These are phyloP conservation scores for Enhydra lutris DNA, from an alignment of 2,113 vertebrate genomes.

Conservation along the genomic window DNA sequence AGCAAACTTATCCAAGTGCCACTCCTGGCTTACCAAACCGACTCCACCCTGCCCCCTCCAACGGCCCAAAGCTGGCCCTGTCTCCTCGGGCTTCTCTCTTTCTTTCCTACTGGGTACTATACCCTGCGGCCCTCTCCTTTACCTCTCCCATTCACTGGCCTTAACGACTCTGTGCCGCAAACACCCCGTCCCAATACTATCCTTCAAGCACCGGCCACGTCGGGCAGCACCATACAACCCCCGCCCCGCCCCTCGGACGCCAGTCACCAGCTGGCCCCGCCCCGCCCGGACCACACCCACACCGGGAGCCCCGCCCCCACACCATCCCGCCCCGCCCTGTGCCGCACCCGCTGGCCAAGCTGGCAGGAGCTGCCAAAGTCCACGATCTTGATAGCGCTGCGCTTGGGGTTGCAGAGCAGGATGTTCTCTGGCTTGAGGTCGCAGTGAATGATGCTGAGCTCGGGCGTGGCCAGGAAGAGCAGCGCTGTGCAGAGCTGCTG, in stretches of 20 bases:
- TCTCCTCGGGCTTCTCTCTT: not conserved
- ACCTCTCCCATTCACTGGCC: not conserved
- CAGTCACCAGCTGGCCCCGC: not conserved
- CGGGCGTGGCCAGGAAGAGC: conserved; percentile 95
- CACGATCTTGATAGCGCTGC: conserved; percentile 96
- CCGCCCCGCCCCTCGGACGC: rapidly evolving
- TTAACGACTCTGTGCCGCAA: not conserved
- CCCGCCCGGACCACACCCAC: not conserved
- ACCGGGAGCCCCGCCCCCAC: rapidly evolving
- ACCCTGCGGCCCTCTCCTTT: not conserved
- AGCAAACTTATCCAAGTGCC: not conserved
- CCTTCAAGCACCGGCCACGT: not conserved
- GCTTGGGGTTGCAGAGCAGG: conserved; percentile 95
- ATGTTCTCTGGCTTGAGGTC: conserved; percentile 98
- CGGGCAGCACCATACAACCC: not conserved
- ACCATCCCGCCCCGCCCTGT: rapidly evolving
- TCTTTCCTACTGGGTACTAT: not conserved
- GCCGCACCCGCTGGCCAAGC: conserved; percentile 92
- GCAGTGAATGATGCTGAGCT: conserved; percentile 98
- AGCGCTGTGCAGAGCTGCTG: conserved; percentile 97
- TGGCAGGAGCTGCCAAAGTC: conserved; percentile 97
- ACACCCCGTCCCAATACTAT: not conserved
- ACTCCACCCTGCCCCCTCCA: not conserved
- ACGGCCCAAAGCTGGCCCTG: not conserved
- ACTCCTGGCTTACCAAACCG: not conserved